These are phyloP conservation scores for Xenops minutus DNA, from an alignment of 2,797 vertebrate genomes.

Conservation along the genomic window DNA sequence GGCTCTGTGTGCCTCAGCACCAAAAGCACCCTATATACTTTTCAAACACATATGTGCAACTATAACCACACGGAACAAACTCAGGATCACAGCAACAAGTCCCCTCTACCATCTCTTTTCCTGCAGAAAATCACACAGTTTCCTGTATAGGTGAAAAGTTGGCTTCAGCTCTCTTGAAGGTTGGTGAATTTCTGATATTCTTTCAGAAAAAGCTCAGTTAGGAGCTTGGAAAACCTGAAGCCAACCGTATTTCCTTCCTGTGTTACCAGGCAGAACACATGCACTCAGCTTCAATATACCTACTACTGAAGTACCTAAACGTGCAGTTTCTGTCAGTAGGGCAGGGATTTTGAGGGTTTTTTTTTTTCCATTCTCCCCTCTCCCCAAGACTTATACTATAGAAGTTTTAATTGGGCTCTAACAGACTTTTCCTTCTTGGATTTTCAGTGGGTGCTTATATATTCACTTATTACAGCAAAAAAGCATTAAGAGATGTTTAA, in stretches of 20 bases:
- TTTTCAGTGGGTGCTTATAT: neutral
- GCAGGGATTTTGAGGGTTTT: fast-evolving
- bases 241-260: neutral
- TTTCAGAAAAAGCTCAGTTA: neutral
- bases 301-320: neutral
- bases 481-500: neutral
- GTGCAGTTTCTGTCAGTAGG: neutral
- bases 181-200: neutral
- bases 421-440: neutral
- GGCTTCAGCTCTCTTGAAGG: neutral
- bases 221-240: neutral
- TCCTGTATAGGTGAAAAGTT: neutral
- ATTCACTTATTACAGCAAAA: neutral
- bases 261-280: neutral
- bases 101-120: neutral
- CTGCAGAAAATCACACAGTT: neutral
- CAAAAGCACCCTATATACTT: neutral
- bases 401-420: neutral
- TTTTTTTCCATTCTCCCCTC: fast-evolving
- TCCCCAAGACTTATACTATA: neutral
- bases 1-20: neutral
- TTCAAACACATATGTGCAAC: neutral
- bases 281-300: neutral
- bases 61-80: neutral
- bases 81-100: neutral